Evolutionary conservation across 2,797 vertebrate genomes (phyloP).

Genomic region (Aplochiton taeniatus): DNA sequence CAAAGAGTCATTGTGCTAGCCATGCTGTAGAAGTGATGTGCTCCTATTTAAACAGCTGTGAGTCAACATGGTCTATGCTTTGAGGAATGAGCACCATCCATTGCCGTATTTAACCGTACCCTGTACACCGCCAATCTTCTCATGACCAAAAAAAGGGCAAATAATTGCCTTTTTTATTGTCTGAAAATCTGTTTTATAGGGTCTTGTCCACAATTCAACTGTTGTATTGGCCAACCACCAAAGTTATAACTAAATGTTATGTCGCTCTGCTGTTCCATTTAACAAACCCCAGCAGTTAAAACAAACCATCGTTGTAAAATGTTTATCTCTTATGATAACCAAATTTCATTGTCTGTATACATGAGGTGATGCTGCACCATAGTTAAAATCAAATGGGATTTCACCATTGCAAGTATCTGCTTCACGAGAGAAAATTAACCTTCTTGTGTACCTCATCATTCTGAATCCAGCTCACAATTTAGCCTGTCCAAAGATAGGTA

Average conservation of each 20-base stretch:
- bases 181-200: conserved; percentile 9
- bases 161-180: conserved; percentile 18
- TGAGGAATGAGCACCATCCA: conserved; percentile 36
- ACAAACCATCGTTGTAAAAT: no score
- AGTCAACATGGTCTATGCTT: conserved; percentile 47
- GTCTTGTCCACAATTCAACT: background rate
- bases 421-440: no score
- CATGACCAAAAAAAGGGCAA: conserved; percentile 19
- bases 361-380: no score
- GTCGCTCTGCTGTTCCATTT: background rate
- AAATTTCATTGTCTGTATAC: no score
- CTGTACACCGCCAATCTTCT: conserved; percentile 37
- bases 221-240: background rate
- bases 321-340: no score
- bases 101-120: conserved; percentile 39
- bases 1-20: conserved; percentile 46
- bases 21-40: conserved; percentile 34
- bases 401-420: no score
- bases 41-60: conserved; percentile 68
- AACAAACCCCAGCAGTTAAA: background rate
- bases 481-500: conserved; percentile 22
- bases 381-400: no score
- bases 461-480: conserved; percentile 36
- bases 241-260: conserved; percentile 11
- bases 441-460: conserved; percentile 11